Conservation (phyloP, 2,888 invertebrate species). For the Epinotia ramella region DNA sequence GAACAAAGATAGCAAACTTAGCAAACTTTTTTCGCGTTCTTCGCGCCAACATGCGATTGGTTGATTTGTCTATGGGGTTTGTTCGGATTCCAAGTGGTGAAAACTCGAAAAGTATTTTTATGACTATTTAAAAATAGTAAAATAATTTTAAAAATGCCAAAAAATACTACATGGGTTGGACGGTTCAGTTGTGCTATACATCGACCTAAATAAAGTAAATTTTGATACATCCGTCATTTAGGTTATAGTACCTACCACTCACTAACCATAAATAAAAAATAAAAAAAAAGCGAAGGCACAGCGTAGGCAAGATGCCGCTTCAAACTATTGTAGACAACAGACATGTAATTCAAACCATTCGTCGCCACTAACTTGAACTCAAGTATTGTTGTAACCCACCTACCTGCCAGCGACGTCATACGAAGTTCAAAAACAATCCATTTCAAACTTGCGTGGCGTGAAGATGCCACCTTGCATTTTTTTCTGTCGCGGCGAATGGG, state of each 20-base stretch:
- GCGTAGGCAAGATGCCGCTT: too few relatives aligned
- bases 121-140: conserved; percentile 21
- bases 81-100: conserved; percentile 39
- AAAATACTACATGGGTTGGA: conserved; percentile 77
- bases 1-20: neutral
- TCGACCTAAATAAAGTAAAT: conserved; percentile 38
- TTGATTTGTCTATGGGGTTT: conserved; percentile 29
- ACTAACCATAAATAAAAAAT: conserved; percentile 20
- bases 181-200: conserved; percentile 75
- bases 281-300: too few relatives aligned
- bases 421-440: too few relatives aligned
- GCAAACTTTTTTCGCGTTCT: conserved; percentile 24
- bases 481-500: too few relatives aligned
- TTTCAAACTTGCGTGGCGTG: too few relatives aligned
- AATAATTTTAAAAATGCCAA: conserved; percentile 49
- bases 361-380: too few relatives aligned
- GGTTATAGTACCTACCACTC: conserved; percentile 9
- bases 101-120: conserved; percentile 38
- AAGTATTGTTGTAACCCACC: too few relatives aligned
- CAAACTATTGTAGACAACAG: too few relatives aligned
- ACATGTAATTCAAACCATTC: too few relatives aligned
- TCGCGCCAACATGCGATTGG: conserved; percentile 57
- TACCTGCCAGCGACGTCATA: too few relatives aligned
- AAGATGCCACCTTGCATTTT: too few relatives aligned
- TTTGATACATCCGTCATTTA: conserved; percentile 46